Base-by-base conservation (phyloP, 92 coral and sea anemone species). In the Paragorgia papillata region DNA sequence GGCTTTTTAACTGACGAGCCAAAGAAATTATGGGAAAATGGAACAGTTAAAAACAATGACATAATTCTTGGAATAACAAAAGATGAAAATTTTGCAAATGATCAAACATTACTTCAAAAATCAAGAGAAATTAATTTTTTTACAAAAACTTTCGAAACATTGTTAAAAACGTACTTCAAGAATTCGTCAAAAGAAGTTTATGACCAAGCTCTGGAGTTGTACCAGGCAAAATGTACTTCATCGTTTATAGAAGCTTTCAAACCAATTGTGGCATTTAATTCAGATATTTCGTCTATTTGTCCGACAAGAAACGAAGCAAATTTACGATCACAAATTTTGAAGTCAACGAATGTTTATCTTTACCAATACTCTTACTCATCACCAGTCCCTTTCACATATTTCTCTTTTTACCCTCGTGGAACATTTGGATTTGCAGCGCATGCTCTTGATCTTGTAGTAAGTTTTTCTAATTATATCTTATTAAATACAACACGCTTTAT, bases 391-490 rank as follows among this genome's bases (percentile, higher is more conserved):
- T 32, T 51, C 40, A 24, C 12, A 2, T n/a, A n/a, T n/a, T n/a
- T n/a, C n/a, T 14, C 56, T 20, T 46, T 69, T 21, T 69, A 69
- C 18, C 76, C 76, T n/a, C 15, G 31, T 12, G 76, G 76, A 25
- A 25, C 43, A 9, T 69, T 46, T 27, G 76, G 76, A 14, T 69
- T 69, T 51, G 59, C 76, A 2, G 76, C 39, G 12, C 76, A 69
- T 19, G 76, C 21, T 1, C 22, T 49, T 29, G 76, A 69, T 25
- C 0, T 49, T 6, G 19, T 12, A 26, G 76, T 37, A 63, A 33
- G 69, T 31, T 12, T 4, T n/a, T n/a, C n/a, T n/a, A n/a, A n/a
- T n/a, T n/a, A n/a, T n/a, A n/a, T n/a, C n/a, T n/a, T n/a, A n/a
- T n/a, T n/a, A n/a, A n/a, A n/a, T n/a, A n/a, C n/a, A n/a, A n/a